A percentile compares a stretch with the other conserved stretches of the same genome.
Evolutionary conservation across 2,797 vertebrate genomes (phyloP).

Genomic region (Discoglossus pictus): DNA sequence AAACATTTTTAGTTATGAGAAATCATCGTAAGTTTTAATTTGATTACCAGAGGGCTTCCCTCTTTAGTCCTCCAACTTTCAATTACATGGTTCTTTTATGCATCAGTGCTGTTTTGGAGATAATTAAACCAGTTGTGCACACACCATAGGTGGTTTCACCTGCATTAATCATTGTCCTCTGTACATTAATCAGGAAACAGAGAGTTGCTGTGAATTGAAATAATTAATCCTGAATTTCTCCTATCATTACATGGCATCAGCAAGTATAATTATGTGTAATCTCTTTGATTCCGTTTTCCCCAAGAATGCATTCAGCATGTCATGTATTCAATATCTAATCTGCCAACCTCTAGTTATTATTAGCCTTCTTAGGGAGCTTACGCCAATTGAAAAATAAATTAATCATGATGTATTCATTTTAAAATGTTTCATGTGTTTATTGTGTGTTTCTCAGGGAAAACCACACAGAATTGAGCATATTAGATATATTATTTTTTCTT

Average conservation of each 20-base stretch:
- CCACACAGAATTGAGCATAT: background rate
- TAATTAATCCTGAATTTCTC: constrained; percentile 34
- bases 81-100: constrained; percentile 25
- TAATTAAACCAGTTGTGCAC: constrained; percentile 29
- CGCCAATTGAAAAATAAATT: constrained; percentile 27
- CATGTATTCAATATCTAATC: constrained; percentile 17
- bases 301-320: constrained; percentile 17
- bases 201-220: constrained; percentile 35
- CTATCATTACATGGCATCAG: constrained; percentile 23
- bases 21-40: background rate
- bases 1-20: no score
- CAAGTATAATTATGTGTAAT: constrained; percentile 42
- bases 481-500: no score
- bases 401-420: constrained; percentile 37
- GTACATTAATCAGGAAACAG: constrained; percentile 34
- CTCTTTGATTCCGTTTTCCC: constrained; percentile 34
- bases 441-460: background rate
- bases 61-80: constrained; percentile 3
- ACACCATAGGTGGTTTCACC: constrained; percentile 19
- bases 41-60: background rate
- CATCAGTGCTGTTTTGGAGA: background rate
- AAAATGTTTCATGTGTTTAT: constrained; percentile 1
- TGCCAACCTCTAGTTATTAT: constrained; percentile 28
- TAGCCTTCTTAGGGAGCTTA: constrained; percentile 10
- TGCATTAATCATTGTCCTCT: constrained; percentile 35